Percentiles rank a stretch among this genome's conserved stretches.
These are phyloP conservation scores for Halcyon senegalensis DNA, from an alignment of 2,113 vertebrate genomes.

Conservation along the genomic window DNA sequence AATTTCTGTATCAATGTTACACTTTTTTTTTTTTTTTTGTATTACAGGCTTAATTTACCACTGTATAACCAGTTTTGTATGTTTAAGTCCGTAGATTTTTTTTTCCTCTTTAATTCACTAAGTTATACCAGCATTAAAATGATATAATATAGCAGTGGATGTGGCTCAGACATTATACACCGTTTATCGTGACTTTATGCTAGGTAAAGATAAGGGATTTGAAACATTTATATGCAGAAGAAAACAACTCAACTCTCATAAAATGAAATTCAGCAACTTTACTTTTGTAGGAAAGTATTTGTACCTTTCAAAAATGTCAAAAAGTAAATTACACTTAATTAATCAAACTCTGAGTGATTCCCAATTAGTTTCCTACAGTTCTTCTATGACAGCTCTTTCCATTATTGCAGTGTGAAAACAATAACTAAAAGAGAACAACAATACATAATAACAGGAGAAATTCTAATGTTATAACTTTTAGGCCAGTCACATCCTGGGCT, in stretches of 20 bases:
- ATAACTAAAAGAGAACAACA: not conserved
- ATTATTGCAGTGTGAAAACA: constrained; percentile 46
- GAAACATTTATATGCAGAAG: not conserved
- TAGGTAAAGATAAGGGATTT: constrained; percentile 4
- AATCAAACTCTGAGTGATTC: constrained; percentile 60
- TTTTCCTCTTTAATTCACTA: constrained; percentile 14
- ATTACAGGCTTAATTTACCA: not conserved
- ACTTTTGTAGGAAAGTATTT: constrained; percentile 4
- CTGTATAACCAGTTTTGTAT: not conserved
- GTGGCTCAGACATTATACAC: not conserved
- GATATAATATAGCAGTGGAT: not conserved
- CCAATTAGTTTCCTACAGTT: constrained; percentile 62
- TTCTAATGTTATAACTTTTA: not conserved
- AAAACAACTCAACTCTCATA: not conserved
- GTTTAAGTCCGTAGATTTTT: not conserved
- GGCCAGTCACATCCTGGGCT: too few relatives aligned
- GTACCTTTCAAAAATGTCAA: constrained; percentile 39
- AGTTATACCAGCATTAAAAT: not conserved
- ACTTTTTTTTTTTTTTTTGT: not conserved
- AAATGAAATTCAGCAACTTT: constrained; percentile 16
- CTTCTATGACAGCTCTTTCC: constrained; percentile 45
- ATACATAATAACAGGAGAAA: constrained; percentile 7
- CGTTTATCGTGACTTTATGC: not conserved
- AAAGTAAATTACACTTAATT: constrained; percentile 55
- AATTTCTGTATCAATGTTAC: not conserved